Percentiles rank a stretch among this genome's conserved stretches.
phyloP scores from a whole-genome alignment of 2,888 invertebrate genomes.

The Liposcelis brunnea region DNA sequence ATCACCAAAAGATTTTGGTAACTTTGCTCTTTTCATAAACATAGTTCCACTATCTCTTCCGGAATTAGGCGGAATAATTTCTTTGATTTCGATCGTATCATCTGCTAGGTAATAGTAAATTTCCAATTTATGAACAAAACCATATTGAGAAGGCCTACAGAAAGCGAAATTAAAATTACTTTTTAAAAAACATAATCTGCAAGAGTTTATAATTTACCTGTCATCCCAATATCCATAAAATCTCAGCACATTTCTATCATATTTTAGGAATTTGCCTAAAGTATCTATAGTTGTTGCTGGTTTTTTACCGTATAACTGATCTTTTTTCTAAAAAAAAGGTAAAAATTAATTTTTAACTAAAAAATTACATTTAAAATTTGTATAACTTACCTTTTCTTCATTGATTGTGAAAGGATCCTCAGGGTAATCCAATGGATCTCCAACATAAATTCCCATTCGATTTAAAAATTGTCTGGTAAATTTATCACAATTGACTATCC shows the following conservation, averaged over 20 bases:
- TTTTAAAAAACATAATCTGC: too few species aligned
- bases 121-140: constrained; percentile 58
- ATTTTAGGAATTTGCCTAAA: constrained; percentile 64
- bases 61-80: constrained; percentile 44
- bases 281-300: constrained; percentile 40
- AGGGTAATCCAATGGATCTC: constrained; percentile 44
- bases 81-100: constrained; percentile 77
- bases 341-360: not conserved
- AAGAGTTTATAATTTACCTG: constrained; percentile 29
- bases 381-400: too few species aligned
- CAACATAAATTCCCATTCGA: constrained; percentile 67
- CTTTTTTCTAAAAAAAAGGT: constrained; percentile 18
- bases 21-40: constrained; percentile 54
- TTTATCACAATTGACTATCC: constrained; percentile 69
- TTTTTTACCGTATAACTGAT: constrained; percentile 20
- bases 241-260: constrained; percentile 55
- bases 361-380: not conserved
- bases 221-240: constrained; percentile 89
- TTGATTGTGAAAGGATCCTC: constrained; percentile 23
- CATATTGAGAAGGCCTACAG: constrained; percentile 36
- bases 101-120: constrained; percentile 74
- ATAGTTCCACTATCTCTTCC: constrained; percentile 52
- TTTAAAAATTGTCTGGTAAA: constrained; percentile 74
- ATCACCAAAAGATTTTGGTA: constrained; percentile 48
- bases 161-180: too few species aligned